Base-by-base conservation (phyloP, 64 coral and sea anemone species). In the Trachythela sp. region DNA sequence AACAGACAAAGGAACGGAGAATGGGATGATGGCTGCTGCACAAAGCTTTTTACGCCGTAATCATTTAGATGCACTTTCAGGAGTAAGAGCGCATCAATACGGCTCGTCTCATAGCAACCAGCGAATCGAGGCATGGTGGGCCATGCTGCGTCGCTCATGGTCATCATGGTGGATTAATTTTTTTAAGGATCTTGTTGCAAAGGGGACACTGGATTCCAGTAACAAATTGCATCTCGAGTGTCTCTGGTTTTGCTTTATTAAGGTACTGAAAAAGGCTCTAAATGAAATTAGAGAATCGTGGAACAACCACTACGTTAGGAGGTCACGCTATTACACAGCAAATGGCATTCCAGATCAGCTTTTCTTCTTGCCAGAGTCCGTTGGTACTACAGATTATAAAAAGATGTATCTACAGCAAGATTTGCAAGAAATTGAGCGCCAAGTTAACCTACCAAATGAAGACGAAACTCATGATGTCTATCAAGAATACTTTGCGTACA, bases 1-100 rank as follows among this genome's bases (percentile, higher is more conserved):
- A 87, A 36, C 30, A 38, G 50, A 87, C 54, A 60, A 27, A 38
- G 86, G 86, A 15, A 87, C 86, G n/a, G 86, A 87, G 58, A 87
- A 87, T 67, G 54, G 32, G 36, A 60, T 60, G 2, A 60, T 87
- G 2, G n/a, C n/a, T 48, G 30, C 29, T 8, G 54, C 58, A 13
- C 86, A 87, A 20, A 11, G 39, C 18, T 87, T 87, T 87, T 31
- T 51, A 15, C 48, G 85, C 43, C 42, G 13, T 6, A 54, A 86
- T 54, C 30, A 32, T 20, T 20, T 14, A 10, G 86, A 87, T 87
- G 15, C 9, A 54, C 41, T 32, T 18, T 68, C 59, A 5, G 59
- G 18, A 5, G 2, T 68, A 5, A 68, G 14, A 68, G 83, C 38
- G 13, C 85, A 86, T 86, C 41, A 40, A 9, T 50, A 54, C 48